Conservation (phyloP, 1,140 invertebrate genomes). For the Macrostomum lignano region DNA sequence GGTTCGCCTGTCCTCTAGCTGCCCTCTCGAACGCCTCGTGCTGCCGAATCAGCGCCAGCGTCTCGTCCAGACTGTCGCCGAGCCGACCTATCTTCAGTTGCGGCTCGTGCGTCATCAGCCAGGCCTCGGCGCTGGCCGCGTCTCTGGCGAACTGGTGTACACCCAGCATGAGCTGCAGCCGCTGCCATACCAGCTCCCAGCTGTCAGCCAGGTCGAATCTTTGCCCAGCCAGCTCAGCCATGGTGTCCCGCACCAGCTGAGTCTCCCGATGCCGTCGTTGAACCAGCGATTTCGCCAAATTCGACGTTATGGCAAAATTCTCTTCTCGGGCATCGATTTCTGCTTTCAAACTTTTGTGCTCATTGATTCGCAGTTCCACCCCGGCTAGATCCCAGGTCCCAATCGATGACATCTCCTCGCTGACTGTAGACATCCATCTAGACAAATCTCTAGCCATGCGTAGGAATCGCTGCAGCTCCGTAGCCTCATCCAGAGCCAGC, state of each 20-base stretch:
- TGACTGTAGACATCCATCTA: constrained; percentile 95
- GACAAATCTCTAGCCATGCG: constrained; percentile 79
- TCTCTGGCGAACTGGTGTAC: constrained; percentile 97
- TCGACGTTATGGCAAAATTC: constrained; percentile 74
- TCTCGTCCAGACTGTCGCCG: constrained; percentile 58
- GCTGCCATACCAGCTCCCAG: constrained; percentile 42
- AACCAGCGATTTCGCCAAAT: constrained; percentile 71
- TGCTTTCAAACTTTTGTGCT: constrained; percentile 88
- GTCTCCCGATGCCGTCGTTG: constrained; percentile 73
- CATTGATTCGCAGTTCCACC: constrained; percentile 93
- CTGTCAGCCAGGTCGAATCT: background rate
- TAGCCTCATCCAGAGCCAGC: constrained; percentile 59
- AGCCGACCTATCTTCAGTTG: constrained; percentile 81
- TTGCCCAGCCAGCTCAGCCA: background rate
- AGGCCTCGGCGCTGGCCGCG: constrained; percentile 89
- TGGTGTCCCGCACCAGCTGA: constrained; percentile 30
- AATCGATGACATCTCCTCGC: constrained; percentile 65
- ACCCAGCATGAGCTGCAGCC: constrained; percentile 76
- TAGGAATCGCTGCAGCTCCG: constrained; percentile 85
- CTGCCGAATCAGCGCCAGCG: constrained; percentile 93
- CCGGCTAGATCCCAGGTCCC: constrained; percentile 85
- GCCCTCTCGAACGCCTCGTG: constrained; percentile 99
- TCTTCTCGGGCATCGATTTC: constrained; percentile 95
- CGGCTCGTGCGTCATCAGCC: constrained; percentile 91
- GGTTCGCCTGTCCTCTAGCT: constrained; percentile 82